Conservation (phyloP, 1,140 invertebrate genomes). For the Macrobrachium nipponense region DNA sequence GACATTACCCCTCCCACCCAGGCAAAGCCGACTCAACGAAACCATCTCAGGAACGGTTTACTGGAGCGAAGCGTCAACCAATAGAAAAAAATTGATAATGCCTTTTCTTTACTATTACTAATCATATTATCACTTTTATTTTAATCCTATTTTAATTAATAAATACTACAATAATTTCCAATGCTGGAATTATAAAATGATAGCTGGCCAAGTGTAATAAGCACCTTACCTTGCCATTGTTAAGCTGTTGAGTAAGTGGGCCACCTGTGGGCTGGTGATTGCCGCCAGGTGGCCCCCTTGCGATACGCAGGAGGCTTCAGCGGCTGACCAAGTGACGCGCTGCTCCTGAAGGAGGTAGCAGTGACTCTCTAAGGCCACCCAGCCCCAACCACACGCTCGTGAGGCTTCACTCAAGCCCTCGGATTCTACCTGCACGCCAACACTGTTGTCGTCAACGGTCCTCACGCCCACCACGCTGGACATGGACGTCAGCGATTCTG, state of each 20-base stretch:
- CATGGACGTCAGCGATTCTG: not conserved
- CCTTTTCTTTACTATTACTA: too few species aligned
- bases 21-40: too few species aligned
- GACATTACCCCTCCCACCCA: too few species aligned
- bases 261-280: not conserved
- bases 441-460: not conserved
- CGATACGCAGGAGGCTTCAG: conserved; percentile 16
- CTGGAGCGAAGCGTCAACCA: too few species aligned
- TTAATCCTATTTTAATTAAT: too few species aligned
- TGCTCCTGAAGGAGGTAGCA: conserved; percentile 3
- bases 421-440: not conserved
- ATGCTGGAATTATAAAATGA: too few species aligned
- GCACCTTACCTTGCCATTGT: not conserved
- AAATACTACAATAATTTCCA: too few species aligned
- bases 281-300: conserved; percentile 1
- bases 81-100: too few species aligned
- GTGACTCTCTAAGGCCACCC: not conserved
- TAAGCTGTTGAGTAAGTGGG: not conserved
- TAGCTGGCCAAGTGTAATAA: too few species aligned
- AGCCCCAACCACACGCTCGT: not conserved
- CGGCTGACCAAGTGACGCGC: not conserved
- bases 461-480: not conserved
- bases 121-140: too few species aligned
- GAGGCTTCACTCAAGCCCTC: not conserved
- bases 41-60: too few species aligned